These are phyloP conservation scores for Colinus virginianus DNA, from an alignment of 2,113 vertebrate species.

Conservation along the genomic window DNA sequence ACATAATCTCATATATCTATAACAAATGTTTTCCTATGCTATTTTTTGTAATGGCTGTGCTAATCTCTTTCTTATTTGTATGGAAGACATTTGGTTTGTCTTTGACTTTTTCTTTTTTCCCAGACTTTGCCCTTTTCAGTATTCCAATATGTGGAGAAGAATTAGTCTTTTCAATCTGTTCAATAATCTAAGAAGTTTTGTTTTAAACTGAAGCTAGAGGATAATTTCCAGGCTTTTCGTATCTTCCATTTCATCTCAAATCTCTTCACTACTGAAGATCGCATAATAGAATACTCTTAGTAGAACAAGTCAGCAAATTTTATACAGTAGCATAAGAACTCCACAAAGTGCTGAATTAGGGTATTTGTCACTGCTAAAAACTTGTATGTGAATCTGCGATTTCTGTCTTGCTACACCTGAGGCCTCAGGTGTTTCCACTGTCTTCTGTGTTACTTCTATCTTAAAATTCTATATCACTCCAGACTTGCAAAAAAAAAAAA, in stretches of 20 bases:
- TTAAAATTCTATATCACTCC: background rate
- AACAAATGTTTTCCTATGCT: background rate
- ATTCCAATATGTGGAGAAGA: background rate
- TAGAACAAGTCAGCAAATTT: background rate
- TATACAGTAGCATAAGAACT: background rate
- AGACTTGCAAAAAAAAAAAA: background rate
- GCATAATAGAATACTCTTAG: background rate
- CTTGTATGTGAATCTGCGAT: background rate
- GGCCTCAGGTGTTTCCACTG: background rate
- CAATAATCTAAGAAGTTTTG: background rate
- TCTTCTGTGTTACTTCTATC: background rate
- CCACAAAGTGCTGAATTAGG: background rate
- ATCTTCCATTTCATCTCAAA: background rate
- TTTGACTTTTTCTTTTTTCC: slow-evolving; percentile 1
- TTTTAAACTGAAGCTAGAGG: background rate
- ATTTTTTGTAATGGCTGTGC: background rate
- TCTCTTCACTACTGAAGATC: background rate
- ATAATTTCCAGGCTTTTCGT: background rate
- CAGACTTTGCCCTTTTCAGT: background rate
- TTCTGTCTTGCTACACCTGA: background rate
- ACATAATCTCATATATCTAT: background rate
- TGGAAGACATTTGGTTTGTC: background rate
- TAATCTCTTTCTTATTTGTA: background rate
- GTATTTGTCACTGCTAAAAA: background rate
- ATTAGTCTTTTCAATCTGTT: slow-evolving; percentile 6